These are phyloP conservation scores for Chiloscyllium plagiosum DNA, from an alignment of 2,113 vertebrate genomes.

Conservation along the genomic window DNA sequence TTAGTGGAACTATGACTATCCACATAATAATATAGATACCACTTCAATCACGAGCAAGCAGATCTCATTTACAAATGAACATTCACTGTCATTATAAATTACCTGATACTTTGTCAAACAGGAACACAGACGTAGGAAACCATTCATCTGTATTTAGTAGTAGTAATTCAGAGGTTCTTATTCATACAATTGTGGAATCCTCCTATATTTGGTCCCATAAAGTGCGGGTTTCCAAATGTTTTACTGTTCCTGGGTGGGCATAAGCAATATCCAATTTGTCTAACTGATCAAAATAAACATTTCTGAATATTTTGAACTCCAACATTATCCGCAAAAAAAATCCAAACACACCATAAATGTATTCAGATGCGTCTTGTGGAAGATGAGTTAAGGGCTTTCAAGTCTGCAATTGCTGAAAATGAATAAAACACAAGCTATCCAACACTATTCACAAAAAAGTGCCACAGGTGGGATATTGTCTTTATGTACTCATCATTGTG, in stretches of 20 bases:
- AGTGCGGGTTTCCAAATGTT: background rate
- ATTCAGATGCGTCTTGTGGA: background rate
- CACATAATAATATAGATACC: background rate
- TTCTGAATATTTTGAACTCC: constrained; percentile 13
- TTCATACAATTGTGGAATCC: background rate
- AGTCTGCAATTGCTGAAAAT: background rate
- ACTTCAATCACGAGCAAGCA: background rate
- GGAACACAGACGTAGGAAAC: background rate
- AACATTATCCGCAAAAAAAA: background rate
- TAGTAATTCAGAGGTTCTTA: background rate
- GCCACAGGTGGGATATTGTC: background rate
- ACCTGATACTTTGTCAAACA: too few relatives aligned
- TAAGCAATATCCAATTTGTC: background rate
- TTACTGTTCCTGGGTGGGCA: background rate
- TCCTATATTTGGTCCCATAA: background rate
- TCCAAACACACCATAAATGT: background rate
- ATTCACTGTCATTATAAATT: background rate
- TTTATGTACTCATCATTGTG: background rate
- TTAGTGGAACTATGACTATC: background rate
- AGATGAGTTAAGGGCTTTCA: background rate
- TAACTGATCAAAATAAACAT: background rate
- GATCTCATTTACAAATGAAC: background rate
- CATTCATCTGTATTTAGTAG: background rate
- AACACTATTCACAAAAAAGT: background rate
- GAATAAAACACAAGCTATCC: background rate